Conservation (phyloP, 1,140 invertebrate species). For the Eciton burchellii region DNA sequence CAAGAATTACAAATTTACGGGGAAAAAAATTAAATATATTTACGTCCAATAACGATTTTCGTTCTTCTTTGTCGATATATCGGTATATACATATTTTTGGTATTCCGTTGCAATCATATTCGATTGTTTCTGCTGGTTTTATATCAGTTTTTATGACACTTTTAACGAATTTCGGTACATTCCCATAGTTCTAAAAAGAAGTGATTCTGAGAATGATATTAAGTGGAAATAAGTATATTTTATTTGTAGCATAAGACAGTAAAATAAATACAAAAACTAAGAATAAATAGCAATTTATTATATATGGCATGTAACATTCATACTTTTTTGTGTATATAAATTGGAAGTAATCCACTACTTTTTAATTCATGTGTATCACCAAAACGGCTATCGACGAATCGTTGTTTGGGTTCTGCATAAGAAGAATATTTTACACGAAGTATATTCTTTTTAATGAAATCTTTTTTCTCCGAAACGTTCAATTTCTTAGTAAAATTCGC, state of each 20-base stretch:
- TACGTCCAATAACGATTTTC: conserved; percentile 49
- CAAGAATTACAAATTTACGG: neutral
- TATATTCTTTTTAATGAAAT: conserved; percentile 87
- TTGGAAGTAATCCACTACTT: conserved; percentile 83
- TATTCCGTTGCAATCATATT: neutral
- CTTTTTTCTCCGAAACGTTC: conserved; percentile 71
- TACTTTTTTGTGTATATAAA: conserved; percentile 81
- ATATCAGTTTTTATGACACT: neutral
- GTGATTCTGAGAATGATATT: neutral
- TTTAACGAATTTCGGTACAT: conserved; percentile 32
- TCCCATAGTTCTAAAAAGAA: conserved; percentile 55
- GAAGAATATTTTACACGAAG: conserved; percentile 85
- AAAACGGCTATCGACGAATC: conserved; percentile 82
- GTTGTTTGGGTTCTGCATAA: conserved; percentile 83
- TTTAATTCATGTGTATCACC: conserved; percentile 82
- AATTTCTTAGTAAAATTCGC: conserved; percentile 5
- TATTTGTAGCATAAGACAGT: neutral
- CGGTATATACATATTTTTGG: neutral
- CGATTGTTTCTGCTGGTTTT: neutral
- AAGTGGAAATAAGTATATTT: neutral
- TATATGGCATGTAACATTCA: neutral
- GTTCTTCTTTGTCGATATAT: conserved; percentile 50
- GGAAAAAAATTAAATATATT: neutral
- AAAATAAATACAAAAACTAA: neutral
- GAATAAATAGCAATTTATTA: neutral